phyloP scores from a whole-genome alignment of 1,140 invertebrate genomes.

The Paralvinella palmiformis region DNA sequence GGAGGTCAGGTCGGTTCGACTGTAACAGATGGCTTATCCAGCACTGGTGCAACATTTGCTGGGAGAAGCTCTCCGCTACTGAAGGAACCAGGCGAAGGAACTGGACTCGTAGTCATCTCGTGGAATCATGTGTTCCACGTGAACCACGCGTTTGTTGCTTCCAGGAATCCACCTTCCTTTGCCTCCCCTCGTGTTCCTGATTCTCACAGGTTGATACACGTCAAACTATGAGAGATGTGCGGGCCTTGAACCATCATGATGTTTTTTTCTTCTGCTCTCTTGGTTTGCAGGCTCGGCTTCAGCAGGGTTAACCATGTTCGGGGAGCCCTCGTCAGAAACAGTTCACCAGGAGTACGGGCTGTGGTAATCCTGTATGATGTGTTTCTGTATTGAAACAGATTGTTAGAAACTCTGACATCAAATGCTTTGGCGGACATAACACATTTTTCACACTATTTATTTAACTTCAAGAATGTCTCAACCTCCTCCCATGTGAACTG shows the following conservation, averaged over 20 bases:
- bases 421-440: slow-evolving; percentile 29
- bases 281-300: not conserved
- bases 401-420: slow-evolving; percentile 21
- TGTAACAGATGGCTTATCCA: not conserved
- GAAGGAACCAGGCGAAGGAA: not conserved
- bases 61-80: not conserved
- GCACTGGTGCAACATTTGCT: slow-evolving; percentile 1
- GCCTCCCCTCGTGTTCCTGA: slow-evolving; percentile 1
- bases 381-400: not conserved
- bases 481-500: slow-evolving; percentile 48
- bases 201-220: no score
- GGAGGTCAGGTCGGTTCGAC: slow-evolving; percentile 1
- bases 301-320: slow-evolving; percentile 5
- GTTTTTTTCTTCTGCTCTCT: not conserved
- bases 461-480: slow-evolving; percentile 34
- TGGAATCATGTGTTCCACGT: slow-evolving; percentile 3
- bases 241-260: not conserved
- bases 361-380: not conserved
- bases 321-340: slow-evolving; percentile 2
- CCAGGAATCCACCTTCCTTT: not conserved
- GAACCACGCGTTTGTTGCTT: not conserved
- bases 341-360: slow-evolving; percentile 1
- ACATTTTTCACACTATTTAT: slow-evolving; percentile 25
- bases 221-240: not conserved
- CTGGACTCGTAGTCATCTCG: not conserved